Conservation (phyloP, 2,113 vertebrate species). For the Dicentrarchus labrax region DNA sequence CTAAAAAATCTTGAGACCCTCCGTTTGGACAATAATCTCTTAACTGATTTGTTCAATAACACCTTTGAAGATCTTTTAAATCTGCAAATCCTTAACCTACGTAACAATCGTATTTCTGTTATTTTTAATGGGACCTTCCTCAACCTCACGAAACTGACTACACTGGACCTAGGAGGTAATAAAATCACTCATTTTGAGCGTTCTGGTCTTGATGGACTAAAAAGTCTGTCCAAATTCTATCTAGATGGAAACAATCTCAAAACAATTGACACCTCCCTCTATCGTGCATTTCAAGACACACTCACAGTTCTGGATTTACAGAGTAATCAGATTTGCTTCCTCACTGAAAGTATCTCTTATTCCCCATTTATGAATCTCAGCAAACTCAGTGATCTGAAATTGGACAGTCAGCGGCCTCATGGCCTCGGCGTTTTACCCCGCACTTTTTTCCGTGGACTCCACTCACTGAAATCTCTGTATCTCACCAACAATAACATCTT, state of each 20-base stretch:
- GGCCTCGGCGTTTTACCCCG: slow-evolving; percentile 77
- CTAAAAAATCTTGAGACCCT: slow-evolving; percentile 79
- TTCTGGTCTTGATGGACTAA: slow-evolving; percentile 81
- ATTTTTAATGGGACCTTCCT: slow-evolving; percentile 84
- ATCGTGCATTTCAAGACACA: slow-evolving; percentile 72
- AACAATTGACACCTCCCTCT: slow-evolving; percentile 68
- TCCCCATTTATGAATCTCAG: slow-evolving; percentile 82
- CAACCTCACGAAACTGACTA: slow-evolving; percentile 73
- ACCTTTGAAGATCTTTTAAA: slow-evolving; percentile 82
- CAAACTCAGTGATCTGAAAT: slow-evolving; percentile 78
- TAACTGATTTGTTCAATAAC: slow-evolving; percentile 80
- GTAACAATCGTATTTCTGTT: slow-evolving; percentile 87
- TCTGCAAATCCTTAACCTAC: slow-evolving; percentile 85
- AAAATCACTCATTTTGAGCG: slow-evolving; percentile 80
- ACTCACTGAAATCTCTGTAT: slow-evolving; percentile 75
- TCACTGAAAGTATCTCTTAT: neutral
- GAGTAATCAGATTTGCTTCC: slow-evolving; percentile 73
- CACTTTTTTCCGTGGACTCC: slow-evolving; percentile 79
- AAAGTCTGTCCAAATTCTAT: slow-evolving; percentile 82
- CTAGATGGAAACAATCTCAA: slow-evolving; percentile 86
- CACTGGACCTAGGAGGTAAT: slow-evolving; percentile 88
- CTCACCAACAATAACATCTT: slow-evolving; percentile 83
- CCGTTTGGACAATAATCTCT: slow-evolving; percentile 89
- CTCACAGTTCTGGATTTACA: slow-evolving; percentile 83
- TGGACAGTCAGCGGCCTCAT: slow-evolving; percentile 74